These are phyloP conservation scores for Dendrolimus houi DNA, from an alignment of 2,888 invertebrate species.

Conservation along the genomic window DNA sequence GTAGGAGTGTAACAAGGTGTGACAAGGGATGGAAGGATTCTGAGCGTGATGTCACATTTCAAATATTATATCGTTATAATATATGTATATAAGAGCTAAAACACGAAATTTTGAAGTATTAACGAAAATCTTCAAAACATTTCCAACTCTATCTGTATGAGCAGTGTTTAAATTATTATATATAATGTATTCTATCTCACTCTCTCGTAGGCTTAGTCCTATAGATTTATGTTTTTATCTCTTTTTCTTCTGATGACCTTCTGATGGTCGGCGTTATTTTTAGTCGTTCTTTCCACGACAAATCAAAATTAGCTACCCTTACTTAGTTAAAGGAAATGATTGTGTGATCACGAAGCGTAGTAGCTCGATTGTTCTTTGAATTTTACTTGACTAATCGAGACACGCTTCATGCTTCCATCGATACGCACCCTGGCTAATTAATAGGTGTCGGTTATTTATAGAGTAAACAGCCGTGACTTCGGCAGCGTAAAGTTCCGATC, in stretches of 20 bases:
- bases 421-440: background rate
- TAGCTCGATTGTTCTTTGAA: background rate
- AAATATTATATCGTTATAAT: no score
- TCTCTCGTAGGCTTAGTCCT: background rate
- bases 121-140: no score
- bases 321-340: constrained; percentile 5
- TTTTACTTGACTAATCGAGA: background rate
- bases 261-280: no score
- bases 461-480: background rate
- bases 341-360: constrained; percentile 4
- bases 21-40: no score
- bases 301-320: constrained; percentile 6
- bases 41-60: no score
- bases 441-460: background rate
- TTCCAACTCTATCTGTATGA: no score
- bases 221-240: background rate
- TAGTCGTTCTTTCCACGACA: background rate
- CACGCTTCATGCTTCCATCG: background rate
- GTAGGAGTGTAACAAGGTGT: no score
- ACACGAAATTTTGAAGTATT: no score
- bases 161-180: no score
- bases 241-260: background rate
- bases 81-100: no score
- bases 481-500: no score
- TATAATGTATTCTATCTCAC: background rate